Evolutionary conservation across 1,140 invertebrate genomes (phyloP).

Genomic region (Drosophila parvula): DNA sequence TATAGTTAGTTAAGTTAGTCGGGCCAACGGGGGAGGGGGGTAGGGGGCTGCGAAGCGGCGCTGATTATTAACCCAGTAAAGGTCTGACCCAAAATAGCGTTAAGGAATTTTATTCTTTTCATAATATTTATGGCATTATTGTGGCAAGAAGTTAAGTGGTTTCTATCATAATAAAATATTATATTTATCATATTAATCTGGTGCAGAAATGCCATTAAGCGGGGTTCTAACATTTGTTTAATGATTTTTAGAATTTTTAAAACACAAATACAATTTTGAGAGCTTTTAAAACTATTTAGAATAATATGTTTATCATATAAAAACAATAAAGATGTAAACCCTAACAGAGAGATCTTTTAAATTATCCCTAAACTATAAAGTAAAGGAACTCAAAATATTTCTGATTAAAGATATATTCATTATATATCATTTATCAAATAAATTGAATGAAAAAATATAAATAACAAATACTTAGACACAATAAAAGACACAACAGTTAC

Average conservation of each 20-base stretch:
- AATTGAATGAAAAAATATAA: too few relatives aligned
- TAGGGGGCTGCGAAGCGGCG: neutral
- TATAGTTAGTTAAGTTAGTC: conserved; percentile 34
- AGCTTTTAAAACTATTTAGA: too few relatives aligned
- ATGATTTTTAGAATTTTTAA: too few relatives aligned
- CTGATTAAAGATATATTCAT: neutral
- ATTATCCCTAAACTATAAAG: too few relatives aligned
- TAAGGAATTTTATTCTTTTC: too few relatives aligned
- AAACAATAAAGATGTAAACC: neutral
- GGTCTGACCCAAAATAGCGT: neutral
- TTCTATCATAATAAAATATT: neutral
- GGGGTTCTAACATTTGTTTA: too few relatives aligned
- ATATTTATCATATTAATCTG: neutral
- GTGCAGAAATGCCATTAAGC: fast-evolving
- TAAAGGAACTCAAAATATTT: too few relatives aligned
- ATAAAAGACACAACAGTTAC: too few relatives aligned
- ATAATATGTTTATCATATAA: neutral
- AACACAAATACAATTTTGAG: too few relatives aligned
- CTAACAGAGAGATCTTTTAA: neutral
- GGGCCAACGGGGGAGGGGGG: neutral
- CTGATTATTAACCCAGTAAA: conserved; percentile 15
- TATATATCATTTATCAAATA: neutral
- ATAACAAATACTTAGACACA: too few relatives aligned
- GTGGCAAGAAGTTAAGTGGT: neutral
- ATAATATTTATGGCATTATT: neutral